Evolutionary conservation across 2,888 invertebrate species (phyloP).

Genomic region (Margaritifera margaritifera): DNA sequence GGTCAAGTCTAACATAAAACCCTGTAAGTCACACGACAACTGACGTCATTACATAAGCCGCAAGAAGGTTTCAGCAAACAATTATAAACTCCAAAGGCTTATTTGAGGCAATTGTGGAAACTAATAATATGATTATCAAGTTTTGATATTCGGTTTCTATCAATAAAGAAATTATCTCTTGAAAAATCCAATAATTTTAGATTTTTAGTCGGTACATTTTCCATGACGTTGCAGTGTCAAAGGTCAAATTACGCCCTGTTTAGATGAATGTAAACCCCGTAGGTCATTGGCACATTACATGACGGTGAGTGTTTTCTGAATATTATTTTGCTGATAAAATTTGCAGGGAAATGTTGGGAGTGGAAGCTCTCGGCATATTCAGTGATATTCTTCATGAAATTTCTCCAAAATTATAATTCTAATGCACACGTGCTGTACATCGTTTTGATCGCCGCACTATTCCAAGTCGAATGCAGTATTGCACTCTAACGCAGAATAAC

Average conservation of each 20-base stretch:
- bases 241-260: constrained; percentile 69
- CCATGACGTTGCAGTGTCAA: constrained; percentile 65
- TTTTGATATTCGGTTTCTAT: too few relatives aligned
- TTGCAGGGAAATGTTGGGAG: constrained; percentile 71
- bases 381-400: constrained; percentile 29
- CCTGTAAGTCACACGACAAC: too few relatives aligned
- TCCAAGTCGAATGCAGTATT: constrained; percentile 51
- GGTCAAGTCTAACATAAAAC: too few relatives aligned
- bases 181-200: too few relatives aligned
- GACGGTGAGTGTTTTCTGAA: constrained; percentile 76
- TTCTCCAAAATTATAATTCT: constrained; percentile 11
- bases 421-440: constrained; percentile 40
- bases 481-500: constrained; percentile 27
- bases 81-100: too few relatives aligned
- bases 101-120: too few relatives aligned
- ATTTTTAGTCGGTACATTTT: constrained; percentile 7
- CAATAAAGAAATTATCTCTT: too few relatives aligned
- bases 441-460: constrained; percentile 26
- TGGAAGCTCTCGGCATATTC: constrained; percentile 29
- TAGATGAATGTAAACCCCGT: constrained; percentile 70
- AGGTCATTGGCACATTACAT: constrained; percentile 73
- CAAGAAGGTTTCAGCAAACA: too few relatives aligned
- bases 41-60: too few relatives aligned
- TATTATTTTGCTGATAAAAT: constrained; percentile 76
- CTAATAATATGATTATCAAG: too few relatives aligned